These are phyloP conservation scores for Megaustenia siamemsis DNA, from an alignment of 2,888 invertebrate species.

Conservation along the genomic window DNA sequence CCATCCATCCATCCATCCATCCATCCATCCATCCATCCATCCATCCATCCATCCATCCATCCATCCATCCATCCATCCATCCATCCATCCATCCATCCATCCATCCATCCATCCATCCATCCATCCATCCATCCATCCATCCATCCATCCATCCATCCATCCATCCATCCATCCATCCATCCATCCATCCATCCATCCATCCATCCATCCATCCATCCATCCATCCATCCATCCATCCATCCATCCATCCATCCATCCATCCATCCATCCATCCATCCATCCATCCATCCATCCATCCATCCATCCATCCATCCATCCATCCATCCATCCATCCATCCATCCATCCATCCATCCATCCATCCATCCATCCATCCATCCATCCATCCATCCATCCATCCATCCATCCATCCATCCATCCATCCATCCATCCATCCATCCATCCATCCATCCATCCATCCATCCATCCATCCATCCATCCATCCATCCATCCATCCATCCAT, in stretches of 20 bases:
- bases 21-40: neutral
- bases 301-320: neutral
- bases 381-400: neutral
- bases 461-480: neutral
- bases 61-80: neutral
- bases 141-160: neutral
- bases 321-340: neutral
- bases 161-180: neutral
- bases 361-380: neutral
- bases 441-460: neutral
- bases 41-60: neutral
- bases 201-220: neutral
- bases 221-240: neutral
- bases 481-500: neutral
- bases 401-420: neutral
- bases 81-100: neutral
- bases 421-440: neutral
- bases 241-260: neutral
- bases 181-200: neutral
- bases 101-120: neutral
- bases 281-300: neutral
- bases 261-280: neutral
- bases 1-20: neutral
- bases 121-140: neutral
- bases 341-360: neutral